These are phyloP conservation scores for Macroramphosus scolopax DNA, from an alignment of 2,797 vertebrate species.

Conservation along the genomic window DNA sequence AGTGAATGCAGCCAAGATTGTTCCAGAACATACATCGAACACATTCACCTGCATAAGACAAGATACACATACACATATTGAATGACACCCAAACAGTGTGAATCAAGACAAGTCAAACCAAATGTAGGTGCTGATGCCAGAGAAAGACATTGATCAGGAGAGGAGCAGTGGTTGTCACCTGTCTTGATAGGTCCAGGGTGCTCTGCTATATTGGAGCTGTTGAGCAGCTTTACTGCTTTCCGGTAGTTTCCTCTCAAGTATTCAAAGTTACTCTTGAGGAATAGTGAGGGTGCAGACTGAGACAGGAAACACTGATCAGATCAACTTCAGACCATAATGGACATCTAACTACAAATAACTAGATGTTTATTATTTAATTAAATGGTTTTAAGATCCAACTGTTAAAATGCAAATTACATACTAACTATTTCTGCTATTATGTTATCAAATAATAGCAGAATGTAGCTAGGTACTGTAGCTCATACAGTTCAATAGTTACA, in stretches of 20 bases:
- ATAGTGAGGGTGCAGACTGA: slow-evolving; percentile 94
- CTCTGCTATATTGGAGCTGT: slow-evolving; percentile 96
- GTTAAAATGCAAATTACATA: no score
- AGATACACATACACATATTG: slow-evolving; percentile 3
- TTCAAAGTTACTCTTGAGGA: slow-evolving; percentile 98
- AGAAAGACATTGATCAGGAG: not conserved
- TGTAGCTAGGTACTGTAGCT: no score
- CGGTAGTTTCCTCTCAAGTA: slow-evolving; percentile 98
- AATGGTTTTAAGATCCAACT: no score
- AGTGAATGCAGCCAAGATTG: slow-evolving; percentile 98
- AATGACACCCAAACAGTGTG: no score
- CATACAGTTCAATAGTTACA: no score
- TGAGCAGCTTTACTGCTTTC: slow-evolving; percentile 96
- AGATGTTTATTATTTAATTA: no score
- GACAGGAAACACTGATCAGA: slow-evolving; percentile 24
- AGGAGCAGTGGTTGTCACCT: slow-evolving; percentile 69
- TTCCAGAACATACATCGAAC: slow-evolving; percentile 99
- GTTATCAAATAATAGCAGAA: no score
- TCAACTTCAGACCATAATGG: no score
- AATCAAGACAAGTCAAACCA: no score
- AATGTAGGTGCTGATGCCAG: not conserved
- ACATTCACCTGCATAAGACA: slow-evolving; percentile 86
- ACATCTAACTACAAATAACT: no score
- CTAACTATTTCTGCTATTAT: no score
- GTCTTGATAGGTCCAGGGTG: slow-evolving; percentile 97